Evolutionary conservation across 2,797 vertebrate species (phyloP).

Genomic region (Crocodylus rhombifer): DNA sequence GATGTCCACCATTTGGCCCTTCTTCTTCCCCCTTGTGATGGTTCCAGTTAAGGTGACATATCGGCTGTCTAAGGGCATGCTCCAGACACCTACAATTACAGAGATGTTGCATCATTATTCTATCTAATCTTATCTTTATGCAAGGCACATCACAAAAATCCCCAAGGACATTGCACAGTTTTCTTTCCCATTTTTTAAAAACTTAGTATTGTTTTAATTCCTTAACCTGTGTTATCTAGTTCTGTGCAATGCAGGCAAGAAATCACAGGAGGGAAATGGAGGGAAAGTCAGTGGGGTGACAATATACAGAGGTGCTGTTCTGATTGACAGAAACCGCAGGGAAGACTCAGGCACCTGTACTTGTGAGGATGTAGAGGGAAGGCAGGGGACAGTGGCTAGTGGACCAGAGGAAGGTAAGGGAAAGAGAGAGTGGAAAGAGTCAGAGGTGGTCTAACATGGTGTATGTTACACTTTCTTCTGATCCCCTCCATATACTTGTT

Average conservation of each 20-base stretch:
- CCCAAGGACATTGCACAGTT: background rate
- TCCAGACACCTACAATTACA: slow-evolving; percentile 88
- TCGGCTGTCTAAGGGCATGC: slow-evolving; percentile 91
- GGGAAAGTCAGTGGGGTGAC: background rate
- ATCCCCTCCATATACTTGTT: background rate
- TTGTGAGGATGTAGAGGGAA: background rate
- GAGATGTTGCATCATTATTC: slow-evolving; percentile 32
- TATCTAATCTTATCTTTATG: background rate
- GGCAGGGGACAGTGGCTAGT: background rate
- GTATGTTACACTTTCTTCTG: background rate
- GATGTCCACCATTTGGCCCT: slow-evolving; percentile 98
- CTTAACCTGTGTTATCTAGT: background rate
- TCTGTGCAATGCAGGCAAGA: background rate
- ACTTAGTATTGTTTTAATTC: background rate
- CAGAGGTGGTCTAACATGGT: background rate
- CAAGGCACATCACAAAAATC: background rate
- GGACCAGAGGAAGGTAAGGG: background rate
- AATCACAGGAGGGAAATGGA: background rate
- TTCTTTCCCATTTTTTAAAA: background rate
- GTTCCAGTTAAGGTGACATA: slow-evolving; percentile 98
- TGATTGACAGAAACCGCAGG: background rate
- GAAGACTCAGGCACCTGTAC: background rate
- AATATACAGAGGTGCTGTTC: background rate
- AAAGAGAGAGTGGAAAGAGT: background rate
- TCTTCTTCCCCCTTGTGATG: slow-evolving; percentile 98